phyloP scores from a whole-genome alignment of 1,140 invertebrate genomes.

The Drosophila baimaii region DNA sequence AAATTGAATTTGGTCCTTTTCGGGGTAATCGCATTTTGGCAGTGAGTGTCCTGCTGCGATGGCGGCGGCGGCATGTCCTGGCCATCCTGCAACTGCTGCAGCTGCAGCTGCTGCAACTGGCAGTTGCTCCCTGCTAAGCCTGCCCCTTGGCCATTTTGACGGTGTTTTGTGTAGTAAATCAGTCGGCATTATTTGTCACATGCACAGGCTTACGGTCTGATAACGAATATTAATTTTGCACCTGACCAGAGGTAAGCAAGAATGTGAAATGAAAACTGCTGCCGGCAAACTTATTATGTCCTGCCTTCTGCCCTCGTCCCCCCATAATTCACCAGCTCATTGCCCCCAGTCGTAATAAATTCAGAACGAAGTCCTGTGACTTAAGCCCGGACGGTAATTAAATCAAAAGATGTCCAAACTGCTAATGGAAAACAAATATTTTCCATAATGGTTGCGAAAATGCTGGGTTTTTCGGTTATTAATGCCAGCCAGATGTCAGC shows the following conservation, averaged over 20 bases:
- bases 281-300: slow-evolving; percentile 59
- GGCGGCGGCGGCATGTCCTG: neutral
- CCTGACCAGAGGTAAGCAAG: slow-evolving; percentile 67
- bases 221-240: slow-evolving; percentile 77
- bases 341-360: slow-evolving; percentile 37
- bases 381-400: slow-evolving; percentile 42
- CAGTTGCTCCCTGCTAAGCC: slow-evolving; percentile 41
- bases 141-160: slow-evolving; percentile 37
- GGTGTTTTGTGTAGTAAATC: slow-evolving; percentile 63
- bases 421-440: slow-evolving; percentile 65
- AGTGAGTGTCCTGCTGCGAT: slow-evolving; percentile 25
- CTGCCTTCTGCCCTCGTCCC: slow-evolving; percentile 5
- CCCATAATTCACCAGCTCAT: slow-evolving; percentile 16
- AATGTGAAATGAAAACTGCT: slow-evolving; percentile 59
- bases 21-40: slow-evolving; percentile 67
- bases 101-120: slow-evolving; percentile 53
- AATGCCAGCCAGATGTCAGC: neutral
- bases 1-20: slow-evolving; percentile 74
- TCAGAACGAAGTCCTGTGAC: slow-evolving; percentile 15
- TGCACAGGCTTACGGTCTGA: slow-evolving; percentile 56
- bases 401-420: slow-evolving; percentile 43
- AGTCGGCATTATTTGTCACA: slow-evolving; percentile 78
- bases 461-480: slow-evolving; percentile 3
- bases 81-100: slow-evolving; percentile 9
- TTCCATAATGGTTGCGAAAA: slow-evolving; percentile 17